phyloP scores from a whole-genome alignment of 2,888 invertebrate species.

The Bembecia ichneumoniformis region DNA sequence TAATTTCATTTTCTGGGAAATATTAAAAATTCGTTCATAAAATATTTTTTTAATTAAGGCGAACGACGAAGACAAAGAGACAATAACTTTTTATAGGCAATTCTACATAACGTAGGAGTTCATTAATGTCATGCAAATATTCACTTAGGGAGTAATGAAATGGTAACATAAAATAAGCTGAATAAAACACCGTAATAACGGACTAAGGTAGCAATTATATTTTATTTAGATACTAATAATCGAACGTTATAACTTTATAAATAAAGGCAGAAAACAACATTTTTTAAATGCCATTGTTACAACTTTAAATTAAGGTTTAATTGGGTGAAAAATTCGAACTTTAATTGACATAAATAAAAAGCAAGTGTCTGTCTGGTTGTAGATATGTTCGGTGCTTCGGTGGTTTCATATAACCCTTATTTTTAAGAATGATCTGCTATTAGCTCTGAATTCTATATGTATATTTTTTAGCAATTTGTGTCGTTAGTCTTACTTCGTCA shows the following conservation, averaged over 20 bases:
- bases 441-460: too few species aligned
- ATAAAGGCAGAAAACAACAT: too few species aligned
- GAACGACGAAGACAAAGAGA: constrained; percentile 34
- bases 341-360: too few species aligned
- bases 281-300: too few species aligned
- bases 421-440: too few species aligned
- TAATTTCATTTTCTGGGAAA: constrained; percentile 9
- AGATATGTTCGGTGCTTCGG: too few species aligned
- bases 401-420: too few species aligned
- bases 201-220: background rate
- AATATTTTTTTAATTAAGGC: constrained; percentile 42
- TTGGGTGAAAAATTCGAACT: too few species aligned
- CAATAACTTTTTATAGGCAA: constrained; percentile 41
- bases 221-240: background rate
- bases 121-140: constrained; percentile 59
- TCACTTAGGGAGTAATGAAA: constrained; percentile 42
- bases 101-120: constrained; percentile 31
- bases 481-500: too few species aligned
- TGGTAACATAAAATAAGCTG: constrained; percentile 38
- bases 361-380: too few species aligned
- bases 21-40: constrained; percentile 17
- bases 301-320: too few species aligned
- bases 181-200: constrained; percentile 17
- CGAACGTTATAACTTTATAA: background rate
- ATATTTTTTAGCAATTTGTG: too few species aligned